Evolutionary conservation across 2,888 invertebrate species (phyloP).

Genomic region (Chalcis sispes): DNA sequence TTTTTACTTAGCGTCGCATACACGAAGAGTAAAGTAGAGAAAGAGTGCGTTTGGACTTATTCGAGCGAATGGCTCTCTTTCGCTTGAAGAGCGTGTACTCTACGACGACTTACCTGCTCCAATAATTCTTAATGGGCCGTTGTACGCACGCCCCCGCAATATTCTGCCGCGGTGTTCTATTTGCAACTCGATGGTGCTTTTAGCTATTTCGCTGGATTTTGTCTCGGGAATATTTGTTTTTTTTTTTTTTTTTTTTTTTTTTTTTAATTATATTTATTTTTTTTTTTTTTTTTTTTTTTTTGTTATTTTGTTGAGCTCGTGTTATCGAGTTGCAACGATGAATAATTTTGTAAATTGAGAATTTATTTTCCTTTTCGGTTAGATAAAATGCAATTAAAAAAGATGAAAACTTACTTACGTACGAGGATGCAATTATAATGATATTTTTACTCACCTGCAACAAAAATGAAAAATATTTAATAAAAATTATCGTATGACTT

Average conservation of each 20-base stretch:
- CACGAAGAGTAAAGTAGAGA: neutral
- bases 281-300: neutral
- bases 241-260: neutral
- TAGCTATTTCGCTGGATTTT: slow-evolving; percentile 16
- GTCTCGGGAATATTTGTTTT: neutral
- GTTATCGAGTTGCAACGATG: too few relatives aligned
- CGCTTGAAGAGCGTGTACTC: neutral
- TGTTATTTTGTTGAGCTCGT: too few relatives aligned
- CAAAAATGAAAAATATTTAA: slow-evolving; percentile 7
- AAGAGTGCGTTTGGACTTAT: neutral
- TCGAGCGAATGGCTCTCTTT: slow-evolving; percentile 43
- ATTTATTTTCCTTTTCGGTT: too few relatives aligned
- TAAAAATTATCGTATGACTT: neutral
- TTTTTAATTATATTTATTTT: neutral
- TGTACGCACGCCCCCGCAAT: slow-evolving; percentile 42
- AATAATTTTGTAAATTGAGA: too few relatives aligned
- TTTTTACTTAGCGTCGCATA: neutral
- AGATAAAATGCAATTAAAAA: too few relatives aligned
- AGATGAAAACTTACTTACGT: neutral
- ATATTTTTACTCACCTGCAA: slow-evolving; percentile 33
- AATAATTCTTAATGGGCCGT: slow-evolving; percentile 63
- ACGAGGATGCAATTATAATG: neutral
- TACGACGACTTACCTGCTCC: slow-evolving; percentile 59
- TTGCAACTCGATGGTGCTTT: neutral
- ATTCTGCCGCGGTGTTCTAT: slow-evolving; percentile 24